phyloP scores from a whole-genome alignment of 2,113 vertebrate genomes.

The Lagopus leucura region DNA sequence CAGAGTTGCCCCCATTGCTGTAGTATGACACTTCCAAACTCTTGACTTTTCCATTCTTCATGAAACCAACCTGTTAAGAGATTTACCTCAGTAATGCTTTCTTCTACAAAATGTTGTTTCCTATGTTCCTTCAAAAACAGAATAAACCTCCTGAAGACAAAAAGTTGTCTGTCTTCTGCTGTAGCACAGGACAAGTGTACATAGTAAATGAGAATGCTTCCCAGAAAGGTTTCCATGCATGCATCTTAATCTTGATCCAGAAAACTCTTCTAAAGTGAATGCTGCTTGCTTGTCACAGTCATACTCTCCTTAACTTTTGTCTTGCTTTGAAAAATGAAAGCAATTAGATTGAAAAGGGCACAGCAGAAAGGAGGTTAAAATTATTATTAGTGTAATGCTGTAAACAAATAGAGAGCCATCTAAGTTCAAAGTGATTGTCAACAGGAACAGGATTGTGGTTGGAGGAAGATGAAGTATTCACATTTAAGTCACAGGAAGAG shows the following conservation, averaged over 20 bases:
- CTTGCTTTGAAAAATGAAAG: background rate
- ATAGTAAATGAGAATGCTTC: background rate
- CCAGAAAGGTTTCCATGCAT: background rate
- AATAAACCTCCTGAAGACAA: background rate
- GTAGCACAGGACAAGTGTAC: background rate
- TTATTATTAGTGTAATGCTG: background rate
- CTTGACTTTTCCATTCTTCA: constrained; percentile 86
- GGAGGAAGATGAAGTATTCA: background rate
- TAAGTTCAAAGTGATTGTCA: background rate
- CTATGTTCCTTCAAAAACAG: background rate
- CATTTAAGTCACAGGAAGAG: background rate
- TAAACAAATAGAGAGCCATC: background rate
- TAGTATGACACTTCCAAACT: constrained; percentile 89
- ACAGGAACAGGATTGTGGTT: background rate
- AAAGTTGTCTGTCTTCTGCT: background rate
- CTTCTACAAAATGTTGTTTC: background rate
- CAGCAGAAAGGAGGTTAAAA: background rate
- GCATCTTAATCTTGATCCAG: background rate
- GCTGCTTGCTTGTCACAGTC: background rate
- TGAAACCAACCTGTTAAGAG: constrained; percentile 88
- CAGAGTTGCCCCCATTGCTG: constrained; percentile 88
- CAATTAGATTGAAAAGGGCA: background rate
- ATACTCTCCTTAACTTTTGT: background rate
- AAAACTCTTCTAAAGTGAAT: background rate
- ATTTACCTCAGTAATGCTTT: background rate